Percentiles rank a stretch among this genome's conserved stretches.
phyloP scores from a whole-genome alignment of 1,140 invertebrate species.

The Amphibalanus amphitrite region DNA sequence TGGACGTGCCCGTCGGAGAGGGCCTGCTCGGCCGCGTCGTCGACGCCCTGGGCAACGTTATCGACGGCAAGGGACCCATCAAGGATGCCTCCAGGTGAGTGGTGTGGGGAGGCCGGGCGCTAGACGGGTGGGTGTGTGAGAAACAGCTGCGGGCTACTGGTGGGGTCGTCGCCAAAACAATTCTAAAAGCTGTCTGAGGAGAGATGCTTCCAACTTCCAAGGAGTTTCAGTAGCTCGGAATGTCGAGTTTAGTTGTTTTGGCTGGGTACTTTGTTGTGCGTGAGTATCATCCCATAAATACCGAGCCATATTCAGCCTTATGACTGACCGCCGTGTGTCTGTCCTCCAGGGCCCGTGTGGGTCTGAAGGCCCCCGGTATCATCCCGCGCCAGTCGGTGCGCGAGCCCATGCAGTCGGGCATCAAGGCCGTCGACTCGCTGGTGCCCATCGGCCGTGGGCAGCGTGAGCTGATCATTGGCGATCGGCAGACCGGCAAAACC shows the following conservation, averaged over 20 bases:
- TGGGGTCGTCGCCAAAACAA: too few relatives aligned
- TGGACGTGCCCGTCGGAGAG: slow-evolving; percentile 95
- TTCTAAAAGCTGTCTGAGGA: too few relatives aligned
- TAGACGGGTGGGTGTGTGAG: too few relatives aligned
- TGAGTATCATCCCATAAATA: too few relatives aligned
- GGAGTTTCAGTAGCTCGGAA: too few relatives aligned
- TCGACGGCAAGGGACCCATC: slow-evolving; percentile 90
- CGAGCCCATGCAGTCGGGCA: slow-evolving; percentile 99
- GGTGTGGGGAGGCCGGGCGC: too few relatives aligned
- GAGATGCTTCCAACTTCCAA: too few relatives aligned
- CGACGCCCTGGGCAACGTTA: slow-evolving; percentile 92
- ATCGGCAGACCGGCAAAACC: slow-evolving; percentile 99
- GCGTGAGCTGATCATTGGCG: slow-evolving; percentile 99
- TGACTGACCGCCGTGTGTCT: not conserved
- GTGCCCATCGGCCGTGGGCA: slow-evolving; percentile 99
- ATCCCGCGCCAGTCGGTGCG: slow-evolving; percentile 96
- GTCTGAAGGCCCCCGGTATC: slow-evolving; percentile 98
- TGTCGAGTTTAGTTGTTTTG: too few relatives aligned
- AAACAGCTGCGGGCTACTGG: too few relatives aligned
- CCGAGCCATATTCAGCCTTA: too few relatives aligned
- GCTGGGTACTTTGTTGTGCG: too few relatives aligned
- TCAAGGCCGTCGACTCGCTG: slow-evolving; percentile 97
- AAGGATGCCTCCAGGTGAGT: slow-evolving; percentile 37
- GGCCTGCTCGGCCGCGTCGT: slow-evolving; percentile 93
- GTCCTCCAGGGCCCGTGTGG: slow-evolving; percentile 65